Conservation (phyloP, 2,888 invertebrate genomes). For the Pharmacophagus antenor region DNA sequence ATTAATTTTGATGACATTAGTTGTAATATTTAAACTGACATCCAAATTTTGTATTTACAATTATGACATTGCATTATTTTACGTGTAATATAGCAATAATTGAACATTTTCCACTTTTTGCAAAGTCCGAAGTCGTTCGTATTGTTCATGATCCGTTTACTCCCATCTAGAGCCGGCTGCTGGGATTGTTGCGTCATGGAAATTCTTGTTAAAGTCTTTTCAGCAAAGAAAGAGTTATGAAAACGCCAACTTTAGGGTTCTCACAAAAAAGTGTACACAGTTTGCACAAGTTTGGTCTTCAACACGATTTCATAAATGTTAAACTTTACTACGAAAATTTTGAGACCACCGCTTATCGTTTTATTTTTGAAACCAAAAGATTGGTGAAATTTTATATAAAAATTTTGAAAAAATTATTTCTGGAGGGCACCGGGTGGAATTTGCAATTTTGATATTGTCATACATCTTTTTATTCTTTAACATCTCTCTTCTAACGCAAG, state of each 20-base stretch:
- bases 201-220: constrained; percentile 68
- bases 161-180: constrained; percentile 34
- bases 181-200: constrained; percentile 59
- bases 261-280: constrained; percentile 60
- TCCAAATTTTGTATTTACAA: no score
- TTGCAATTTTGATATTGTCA: no score
- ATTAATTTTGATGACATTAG: no score
- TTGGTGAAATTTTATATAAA: no score
- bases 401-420: neutral
- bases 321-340: constrained; percentile 61
- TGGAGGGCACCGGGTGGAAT: neutral
- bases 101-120: neutral
- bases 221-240: constrained; percentile 71
- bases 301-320: constrained; percentile 70
- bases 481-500: no score
- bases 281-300: constrained; percentile 61
- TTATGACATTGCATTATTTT: no score
- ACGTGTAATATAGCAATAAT: no score
- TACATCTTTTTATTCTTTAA: no score
- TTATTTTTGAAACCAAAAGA: constrained; percentile 41
- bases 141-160: constrained; percentile 46
- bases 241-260: constrained; percentile 69
- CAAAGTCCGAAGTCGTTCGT: constrained; percentile 37
- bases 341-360: constrained; percentile 54
- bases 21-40: no score